A percentile compares a stretch with the other conserved stretches of the same genome.
Evolutionary conservation across 2,113 vertebrate genomes (phyloP).

Genomic region (Alectura lathami): DNA sequence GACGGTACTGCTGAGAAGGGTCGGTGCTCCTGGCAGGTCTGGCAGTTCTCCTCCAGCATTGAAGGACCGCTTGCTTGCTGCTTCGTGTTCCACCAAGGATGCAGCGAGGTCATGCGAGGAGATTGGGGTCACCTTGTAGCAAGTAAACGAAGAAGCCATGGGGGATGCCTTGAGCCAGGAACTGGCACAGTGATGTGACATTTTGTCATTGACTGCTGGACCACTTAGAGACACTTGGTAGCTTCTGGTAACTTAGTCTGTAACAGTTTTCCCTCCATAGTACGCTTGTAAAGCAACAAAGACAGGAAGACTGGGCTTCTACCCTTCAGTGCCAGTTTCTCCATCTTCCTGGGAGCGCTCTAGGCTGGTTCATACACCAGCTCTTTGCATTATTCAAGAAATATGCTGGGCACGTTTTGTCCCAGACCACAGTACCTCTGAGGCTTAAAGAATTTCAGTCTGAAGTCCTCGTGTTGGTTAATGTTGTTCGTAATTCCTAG

Average conservation of each 20-base stretch:
- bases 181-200: not conserved
- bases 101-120: accelerated
- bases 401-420: not conserved
- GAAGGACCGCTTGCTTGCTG: not conserved
- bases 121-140: not conserved
- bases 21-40: not conserved
- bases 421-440: not conserved
- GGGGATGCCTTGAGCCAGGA: not conserved
- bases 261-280: not conserved
- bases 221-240: not conserved
- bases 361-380: not conserved
- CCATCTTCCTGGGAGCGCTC: not conserved
- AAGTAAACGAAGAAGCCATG: not conserved
- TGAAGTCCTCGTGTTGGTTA: not conserved
- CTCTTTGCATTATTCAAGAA: not conserved
- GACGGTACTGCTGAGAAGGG: not conserved
- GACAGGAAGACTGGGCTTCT: not conserved
- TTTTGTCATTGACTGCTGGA: not conserved
- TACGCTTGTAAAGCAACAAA: not conserved
- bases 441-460: not conserved
- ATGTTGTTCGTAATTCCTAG: not conserved
- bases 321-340: not conserved
- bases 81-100: not conserved
- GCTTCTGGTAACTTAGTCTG: not conserved
- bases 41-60: not conserved